These are phyloP conservation scores for Caloenas nicobarica DNA, from an alignment of 2,113 vertebrate species.

Conservation along the genomic window DNA sequence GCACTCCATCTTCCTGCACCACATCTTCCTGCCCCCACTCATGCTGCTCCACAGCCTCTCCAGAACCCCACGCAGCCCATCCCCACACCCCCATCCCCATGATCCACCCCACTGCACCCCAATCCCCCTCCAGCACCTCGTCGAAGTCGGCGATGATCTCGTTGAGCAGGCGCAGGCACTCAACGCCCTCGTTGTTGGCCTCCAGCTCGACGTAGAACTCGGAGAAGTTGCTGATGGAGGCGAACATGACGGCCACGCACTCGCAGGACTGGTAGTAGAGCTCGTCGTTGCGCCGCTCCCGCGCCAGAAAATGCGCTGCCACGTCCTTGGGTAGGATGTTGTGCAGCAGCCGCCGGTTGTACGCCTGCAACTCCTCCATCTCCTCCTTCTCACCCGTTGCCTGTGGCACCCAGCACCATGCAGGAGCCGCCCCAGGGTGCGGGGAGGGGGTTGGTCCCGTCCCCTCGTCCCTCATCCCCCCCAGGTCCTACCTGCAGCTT, in stretches of 20 bases:
- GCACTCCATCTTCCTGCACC: background rate
- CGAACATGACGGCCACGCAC: constrained; percentile 97
- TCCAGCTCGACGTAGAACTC: constrained; percentile 98
- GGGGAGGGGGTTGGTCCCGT: accelerated
- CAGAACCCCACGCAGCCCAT: accelerated
- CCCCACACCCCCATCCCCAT: background rate
- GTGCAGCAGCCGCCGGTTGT: constrained; percentile 92
- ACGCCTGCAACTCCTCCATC: constrained; percentile 97
- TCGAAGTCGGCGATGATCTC: constrained; percentile 97
- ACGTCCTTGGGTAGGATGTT: constrained; percentile 97
- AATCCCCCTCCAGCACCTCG: constrained; percentile 76
- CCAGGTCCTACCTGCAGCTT: constrained; percentile 87
- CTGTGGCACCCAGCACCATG: constrained; percentile 39
- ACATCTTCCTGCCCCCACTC: accelerated
- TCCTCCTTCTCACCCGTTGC: constrained; percentile 96
- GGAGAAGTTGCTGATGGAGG: constrained; percentile 97
- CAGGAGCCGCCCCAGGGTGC: background rate
- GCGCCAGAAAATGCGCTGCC: constrained; percentile 91
- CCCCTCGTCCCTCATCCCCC: background rate
- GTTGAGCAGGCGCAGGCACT: constrained; percentile 93
- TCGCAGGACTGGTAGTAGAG: constrained; percentile 97
- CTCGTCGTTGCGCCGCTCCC: constrained; percentile 91
- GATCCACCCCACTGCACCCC: accelerated
- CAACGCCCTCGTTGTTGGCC: constrained; percentile 96
- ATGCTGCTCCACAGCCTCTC: too few species aligned